phyloP scores from a whole-genome alignment of 1,140 invertebrate genomes.

The Maniola jurtina region DNA sequence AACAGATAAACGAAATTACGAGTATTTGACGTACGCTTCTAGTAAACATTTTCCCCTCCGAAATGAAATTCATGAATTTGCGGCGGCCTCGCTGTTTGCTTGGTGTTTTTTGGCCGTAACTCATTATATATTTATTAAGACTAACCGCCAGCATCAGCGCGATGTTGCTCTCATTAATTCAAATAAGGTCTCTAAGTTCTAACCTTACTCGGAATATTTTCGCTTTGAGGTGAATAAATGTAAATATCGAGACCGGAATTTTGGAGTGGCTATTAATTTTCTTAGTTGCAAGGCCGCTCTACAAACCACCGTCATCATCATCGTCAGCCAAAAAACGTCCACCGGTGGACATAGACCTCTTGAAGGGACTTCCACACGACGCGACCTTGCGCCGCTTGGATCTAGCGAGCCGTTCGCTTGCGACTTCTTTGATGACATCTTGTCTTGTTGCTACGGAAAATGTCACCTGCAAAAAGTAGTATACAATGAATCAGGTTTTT shows the following conservation, averaged over 20 bases:
- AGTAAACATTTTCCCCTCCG: neutral
- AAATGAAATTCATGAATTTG: neutral
- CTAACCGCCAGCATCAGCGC: conserved; percentile 26
- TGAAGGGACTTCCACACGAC: too few relatives aligned
- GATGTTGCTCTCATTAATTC: conserved; percentile 44
- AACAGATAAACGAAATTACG: too few relatives aligned
- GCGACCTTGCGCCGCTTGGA: too few relatives aligned
- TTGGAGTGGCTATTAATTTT: neutral
- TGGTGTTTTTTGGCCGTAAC: conserved; percentile 18
- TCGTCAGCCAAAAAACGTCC: too few relatives aligned
- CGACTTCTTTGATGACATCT: too few relatives aligned
- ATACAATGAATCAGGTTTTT: too few relatives aligned
- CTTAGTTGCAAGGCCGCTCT: neutral
- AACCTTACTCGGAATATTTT: neutral
- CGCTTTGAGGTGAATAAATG: conserved; percentile 2
- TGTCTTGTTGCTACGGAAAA: too few relatives aligned
- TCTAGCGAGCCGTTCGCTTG: too few relatives aligned
- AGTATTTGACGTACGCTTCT: too few relatives aligned
- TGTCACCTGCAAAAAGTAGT: too few relatives aligned
- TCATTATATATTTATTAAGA: conserved; percentile 54
- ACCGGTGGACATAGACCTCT: too few relatives aligned
- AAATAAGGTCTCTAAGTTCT: conserved; percentile 22
- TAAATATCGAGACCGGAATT: conserved; percentile 1
- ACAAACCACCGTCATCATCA: too few relatives aligned
- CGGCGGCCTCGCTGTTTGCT: neutral